A percentile compares a stretch with the other conserved stretches of the same genome.
Conservation (phyloP, 2,888 invertebrate species). For the Lepidochrysops patricia region DNA sequence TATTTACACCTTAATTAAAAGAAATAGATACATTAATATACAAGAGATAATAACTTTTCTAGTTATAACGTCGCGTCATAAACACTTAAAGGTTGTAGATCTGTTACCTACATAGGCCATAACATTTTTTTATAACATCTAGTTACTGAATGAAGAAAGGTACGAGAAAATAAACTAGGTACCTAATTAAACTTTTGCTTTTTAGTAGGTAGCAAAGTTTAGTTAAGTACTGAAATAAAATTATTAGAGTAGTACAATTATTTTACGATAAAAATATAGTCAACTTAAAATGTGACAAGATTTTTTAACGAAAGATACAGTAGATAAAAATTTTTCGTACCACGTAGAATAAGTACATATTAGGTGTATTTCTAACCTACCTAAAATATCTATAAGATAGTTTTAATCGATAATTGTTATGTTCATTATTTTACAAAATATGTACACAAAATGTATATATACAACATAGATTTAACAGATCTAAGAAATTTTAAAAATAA, state of each 20-base stretch:
- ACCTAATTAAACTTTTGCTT: no score
- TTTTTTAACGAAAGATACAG: neutral
- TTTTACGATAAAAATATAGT: neutral
- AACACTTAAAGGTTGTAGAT: neutral
- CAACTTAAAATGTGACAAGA: neutral
- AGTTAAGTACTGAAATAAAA: neutral
- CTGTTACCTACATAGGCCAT: neutral
- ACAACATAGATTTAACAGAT: constrained; percentile 53
- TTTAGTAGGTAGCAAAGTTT: no score
- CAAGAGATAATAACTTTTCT: neutral
- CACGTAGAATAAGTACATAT: constrained; percentile 14
- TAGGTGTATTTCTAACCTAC: constrained; percentile 25
- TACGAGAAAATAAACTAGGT: no score
- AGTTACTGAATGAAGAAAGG: neutral
- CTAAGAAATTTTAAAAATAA: constrained; percentile 33
- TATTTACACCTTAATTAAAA: constrained; percentile 1
- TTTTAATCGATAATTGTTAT: constrained; percentile 32
- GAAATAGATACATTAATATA: constrained; percentile 1
- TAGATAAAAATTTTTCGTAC: neutral
- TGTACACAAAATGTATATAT: constrained; percentile 46
- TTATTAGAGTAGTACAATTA: neutral
- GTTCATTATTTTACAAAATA: constrained; percentile 44
- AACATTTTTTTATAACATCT: neutral
- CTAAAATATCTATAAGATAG: constrained; percentile 29
- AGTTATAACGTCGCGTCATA: neutral